Percentiles rank a stretch among this genome's conserved stretches.
phyloP scores from a whole-genome alignment of 2,113 vertebrate species.

The Prunella fulvescens region DNA sequence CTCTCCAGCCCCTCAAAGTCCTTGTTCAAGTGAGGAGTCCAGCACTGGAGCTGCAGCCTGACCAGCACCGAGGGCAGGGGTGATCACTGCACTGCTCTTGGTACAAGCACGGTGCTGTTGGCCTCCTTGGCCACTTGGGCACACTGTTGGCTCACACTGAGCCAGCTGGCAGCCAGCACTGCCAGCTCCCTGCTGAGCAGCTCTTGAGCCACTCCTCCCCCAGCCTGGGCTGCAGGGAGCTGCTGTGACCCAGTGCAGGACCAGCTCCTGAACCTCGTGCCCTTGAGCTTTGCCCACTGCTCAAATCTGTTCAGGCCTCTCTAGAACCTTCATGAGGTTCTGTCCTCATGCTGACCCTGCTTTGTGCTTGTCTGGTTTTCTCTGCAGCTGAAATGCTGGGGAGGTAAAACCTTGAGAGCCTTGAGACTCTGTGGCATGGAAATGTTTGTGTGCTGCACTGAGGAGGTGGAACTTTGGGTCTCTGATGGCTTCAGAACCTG shows the following conservation, averaged over 20 bases:
- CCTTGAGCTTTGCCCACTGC: not conserved
- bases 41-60: not conserved
- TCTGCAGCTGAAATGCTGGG: not conserved
- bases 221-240: not conserved
- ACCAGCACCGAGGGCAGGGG: fast-evolving
- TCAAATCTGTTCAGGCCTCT: too few relatives aligned
- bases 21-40: not conserved
- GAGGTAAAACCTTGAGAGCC: not conserved
- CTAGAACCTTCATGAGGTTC: not conserved
- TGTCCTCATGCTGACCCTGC: not conserved
- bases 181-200: fast-evolving
- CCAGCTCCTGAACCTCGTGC: not conserved
- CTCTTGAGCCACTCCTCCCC: fast-evolving
- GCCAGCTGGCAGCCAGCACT: not conserved
- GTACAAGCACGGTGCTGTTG: fast-evolving
- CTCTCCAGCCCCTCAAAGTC: not conserved
- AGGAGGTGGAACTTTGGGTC: not conserved
- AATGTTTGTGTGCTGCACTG: not conserved
- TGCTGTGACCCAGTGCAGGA: not conserved
- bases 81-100: fast-evolving
- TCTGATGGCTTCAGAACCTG: not conserved
- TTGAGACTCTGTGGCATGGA: not conserved
- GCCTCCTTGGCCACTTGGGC: not conserved
- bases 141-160: not conserved
- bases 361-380: not conserved